phyloP scores from a whole-genome alignment of 2,113 vertebrate genomes.

The Hyla sarda region DNA sequence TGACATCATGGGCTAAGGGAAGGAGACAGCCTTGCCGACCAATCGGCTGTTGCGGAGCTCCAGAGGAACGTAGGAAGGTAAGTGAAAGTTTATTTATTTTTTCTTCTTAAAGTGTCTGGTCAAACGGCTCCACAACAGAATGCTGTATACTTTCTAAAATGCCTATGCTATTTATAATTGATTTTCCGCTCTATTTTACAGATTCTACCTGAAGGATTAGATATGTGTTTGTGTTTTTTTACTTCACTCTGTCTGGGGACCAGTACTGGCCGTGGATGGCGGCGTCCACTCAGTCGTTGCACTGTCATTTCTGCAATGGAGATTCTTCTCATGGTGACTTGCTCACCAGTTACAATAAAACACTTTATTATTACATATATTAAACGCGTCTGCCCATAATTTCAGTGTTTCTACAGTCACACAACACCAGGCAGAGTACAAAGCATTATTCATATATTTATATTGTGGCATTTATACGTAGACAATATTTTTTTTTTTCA shows the following conservation, averaged over 20 bases:
- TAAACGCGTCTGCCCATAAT: neutral
- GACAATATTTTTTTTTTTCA: slow-evolving; percentile 38
- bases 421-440: slow-evolving; percentile 40
- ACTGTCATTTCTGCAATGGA: slow-evolving; percentile 49
- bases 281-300: slow-evolving; percentile 36
- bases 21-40: too few species aligned
- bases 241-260: slow-evolving; percentile 37
- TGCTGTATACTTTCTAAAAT: neutral
- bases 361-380: slow-evolving; percentile 31
- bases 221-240: slow-evolving; percentile 14
- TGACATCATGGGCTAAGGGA: too few species aligned
- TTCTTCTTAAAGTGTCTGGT: neutral
- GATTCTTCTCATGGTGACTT: slow-evolving; percentile 32
- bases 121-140: neutral
- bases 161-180: neutral
- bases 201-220: neutral
- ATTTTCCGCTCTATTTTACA: neutral
- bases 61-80: too few species aligned
- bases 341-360: slow-evolving; percentile 48
- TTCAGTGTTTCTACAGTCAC: neutral
- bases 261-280: slow-evolving; percentile 33
- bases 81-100: too few species aligned
- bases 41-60: too few species aligned
- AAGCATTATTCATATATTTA: slow-evolving; percentile 56
- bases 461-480: slow-evolving; percentile 53